Evolutionary conservation across 2,888 invertebrate genomes (phyloP).

Genomic region (Chironomus tentans): DNA sequence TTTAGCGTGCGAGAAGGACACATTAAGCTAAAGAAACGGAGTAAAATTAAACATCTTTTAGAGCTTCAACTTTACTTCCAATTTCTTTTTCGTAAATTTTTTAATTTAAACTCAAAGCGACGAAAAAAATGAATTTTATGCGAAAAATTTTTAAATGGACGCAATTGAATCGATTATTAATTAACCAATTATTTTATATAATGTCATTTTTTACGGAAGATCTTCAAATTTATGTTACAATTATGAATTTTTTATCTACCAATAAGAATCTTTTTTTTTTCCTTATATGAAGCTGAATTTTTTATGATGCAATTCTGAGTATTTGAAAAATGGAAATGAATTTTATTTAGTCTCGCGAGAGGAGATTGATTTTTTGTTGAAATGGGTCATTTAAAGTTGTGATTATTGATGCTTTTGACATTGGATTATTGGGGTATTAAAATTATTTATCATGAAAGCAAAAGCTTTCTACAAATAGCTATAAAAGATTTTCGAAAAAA

Average conservation of each 20-base stretch:
- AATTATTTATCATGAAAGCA: no score
- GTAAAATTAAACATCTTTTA: background rate
- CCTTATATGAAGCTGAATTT: conserved; percentile 2
- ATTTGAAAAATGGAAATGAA: no score
- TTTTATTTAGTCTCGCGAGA: no score
- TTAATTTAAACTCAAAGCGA: background rate
- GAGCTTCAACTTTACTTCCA: background rate
- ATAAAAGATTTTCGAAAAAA: no score
- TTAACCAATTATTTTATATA: background rate
- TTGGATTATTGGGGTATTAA: no score
- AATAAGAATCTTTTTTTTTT: background rate
- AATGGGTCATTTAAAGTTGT: no score
- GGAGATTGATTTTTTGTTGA: no score
- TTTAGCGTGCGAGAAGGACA: conserved; percentile 9
- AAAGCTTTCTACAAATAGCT: no score
- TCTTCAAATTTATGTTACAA: background rate
- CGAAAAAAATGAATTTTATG: background rate
- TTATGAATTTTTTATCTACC: no score
- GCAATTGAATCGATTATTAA: background rate
- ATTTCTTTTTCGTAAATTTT: background rate
- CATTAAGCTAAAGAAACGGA: conserved; percentile 8
- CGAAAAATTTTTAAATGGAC: background rate
- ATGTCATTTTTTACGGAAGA: background rate
- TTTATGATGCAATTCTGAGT: no score
- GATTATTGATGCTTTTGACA: no score